Base-by-base conservation (phyloP, 1,140 invertebrate species). In the Micrasema longulum region DNA sequence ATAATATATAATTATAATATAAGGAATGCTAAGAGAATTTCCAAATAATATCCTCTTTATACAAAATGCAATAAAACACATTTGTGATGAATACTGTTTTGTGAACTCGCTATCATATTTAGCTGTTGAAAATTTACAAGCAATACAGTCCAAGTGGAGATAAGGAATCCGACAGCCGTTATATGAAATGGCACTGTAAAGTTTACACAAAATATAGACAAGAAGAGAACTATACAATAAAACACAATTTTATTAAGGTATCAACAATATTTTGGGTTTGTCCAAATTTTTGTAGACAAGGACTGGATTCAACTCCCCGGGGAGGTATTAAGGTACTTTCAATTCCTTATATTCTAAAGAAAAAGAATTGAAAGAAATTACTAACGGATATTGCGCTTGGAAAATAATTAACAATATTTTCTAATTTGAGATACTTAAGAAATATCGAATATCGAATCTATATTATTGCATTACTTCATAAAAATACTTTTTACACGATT, bases 401-500 rank as follows among this genome's bases (percentile, higher is more conserved):
- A 57, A 57, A 35, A 16, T 57, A 57, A n/a, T 16, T 36, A 35
- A 57, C 53, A 63, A 18, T 60, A 60, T 60, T 41, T 9, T 63
- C 36, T 22, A 45, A 43, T 41, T 47, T 47, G 36, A 63, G 60
- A 63, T 47, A 63, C 22, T 63, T 63, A 22, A 23, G 43, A 36
- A 43, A n/a, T 45, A 36, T 22, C 43, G n/a, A 23, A 26, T 20
- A 23, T 63, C 22, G 22, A 43, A 63, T n/a, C 43, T 45, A 63
- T 45, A 47, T 43, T n/a, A n/a, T 47, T 63, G 60, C 41, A 47
- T 63, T 47, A 45, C 12, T 48, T 14, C 43, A 48, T 50, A 65
- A 48, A 50, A 50, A 48, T 35, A 48, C 35, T 43, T 65, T 47
- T 35, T 65, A 65, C 63, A 65, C n/a, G 45, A 65, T 65, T 35